phyloP scores from a whole-genome alignment of 2,797 vertebrate genomes.

The Rhinella marina region DNA sequence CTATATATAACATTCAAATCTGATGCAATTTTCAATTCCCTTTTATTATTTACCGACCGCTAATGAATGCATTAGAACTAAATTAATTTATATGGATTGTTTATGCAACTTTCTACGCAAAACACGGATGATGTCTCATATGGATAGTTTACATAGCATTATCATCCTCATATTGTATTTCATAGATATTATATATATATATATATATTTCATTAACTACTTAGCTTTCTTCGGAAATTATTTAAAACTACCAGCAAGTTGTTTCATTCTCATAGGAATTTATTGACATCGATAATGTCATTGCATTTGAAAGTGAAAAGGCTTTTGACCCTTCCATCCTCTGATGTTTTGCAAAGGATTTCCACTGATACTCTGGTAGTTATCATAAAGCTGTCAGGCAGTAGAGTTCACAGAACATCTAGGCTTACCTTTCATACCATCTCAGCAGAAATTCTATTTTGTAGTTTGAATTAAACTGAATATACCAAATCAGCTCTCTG shows the following conservation, averaged over 20 bases:
- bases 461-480: slow-evolving; percentile 56
- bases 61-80: not conserved
- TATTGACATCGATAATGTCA: slow-evolving; percentile 49
- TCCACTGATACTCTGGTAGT: slow-evolving; percentile 56
- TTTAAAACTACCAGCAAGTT: not conserved
- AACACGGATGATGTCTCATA: not conserved
- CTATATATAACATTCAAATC: too few species aligned
- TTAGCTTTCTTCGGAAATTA: too few species aligned
- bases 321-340: slow-evolving; percentile 53
- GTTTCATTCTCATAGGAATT: slow-evolving; percentile 20
- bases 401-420: slow-evolving; percentile 46
- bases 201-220: too few species aligned
- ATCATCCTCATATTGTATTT: not conserved
- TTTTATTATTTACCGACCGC: too few species aligned
- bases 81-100: not conserved
- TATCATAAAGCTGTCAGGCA: slow-evolving; percentile 58
- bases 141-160: too few species aligned
- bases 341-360: slow-evolving; percentile 54
- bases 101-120: not conserved
- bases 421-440: slow-evolving; percentile 52
- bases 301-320: slow-evolving; percentile 50
- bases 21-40: too few species aligned
- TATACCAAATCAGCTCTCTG: slow-evolving; percentile 58
- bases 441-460: slow-evolving; percentile 59
- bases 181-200: not conserved